Evolutionary conservation across 2,113 vertebrate species (phyloP).

Genomic region (Seriola aureovittata): DNA sequence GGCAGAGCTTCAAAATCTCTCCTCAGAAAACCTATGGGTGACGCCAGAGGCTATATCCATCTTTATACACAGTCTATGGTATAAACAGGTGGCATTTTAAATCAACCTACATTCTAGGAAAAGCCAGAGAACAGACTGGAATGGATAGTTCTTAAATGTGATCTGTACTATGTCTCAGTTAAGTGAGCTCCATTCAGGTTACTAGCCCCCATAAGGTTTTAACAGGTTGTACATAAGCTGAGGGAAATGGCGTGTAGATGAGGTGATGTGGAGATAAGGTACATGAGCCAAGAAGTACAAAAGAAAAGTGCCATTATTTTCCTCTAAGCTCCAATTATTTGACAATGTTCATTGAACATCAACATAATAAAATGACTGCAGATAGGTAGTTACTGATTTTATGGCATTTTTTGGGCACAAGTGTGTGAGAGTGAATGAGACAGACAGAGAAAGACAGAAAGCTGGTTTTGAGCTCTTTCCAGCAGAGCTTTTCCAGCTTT

Average conservation of each 20-base stretch:
- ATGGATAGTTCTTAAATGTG: slow-evolving; percentile 1
- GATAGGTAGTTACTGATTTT: slow-evolving; percentile 32
- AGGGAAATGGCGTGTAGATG: slow-evolving; percentile 47
- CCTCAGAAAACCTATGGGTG: no score
- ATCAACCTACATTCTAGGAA: not conserved
- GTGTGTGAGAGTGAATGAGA: not conserved
- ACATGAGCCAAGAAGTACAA: slow-evolving; percentile 24
- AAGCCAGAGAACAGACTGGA: not conserved
- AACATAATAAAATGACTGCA: slow-evolving; percentile 35
- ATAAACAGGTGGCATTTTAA: slow-evolving; percentile 6
- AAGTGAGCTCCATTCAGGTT: slow-evolving; percentile 47
- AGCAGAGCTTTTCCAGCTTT: not conserved
- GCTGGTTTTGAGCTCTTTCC: not conserved
- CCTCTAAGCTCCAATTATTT: slow-evolving; percentile 41
- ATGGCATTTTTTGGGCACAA: slow-evolving; percentile 14
- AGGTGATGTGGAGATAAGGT: slow-evolving; percentile 5
- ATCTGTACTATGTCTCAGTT: slow-evolving; percentile 21
- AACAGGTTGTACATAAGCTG: slow-evolving; percentile 27
- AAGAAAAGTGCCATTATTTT: slow-evolving; percentile 19
- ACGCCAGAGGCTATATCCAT: no score
- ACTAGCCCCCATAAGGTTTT: slow-evolving; percentile 47
- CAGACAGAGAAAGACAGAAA: not conserved
- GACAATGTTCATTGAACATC: slow-evolving; percentile 45
- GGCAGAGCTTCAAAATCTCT: no score
- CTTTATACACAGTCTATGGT: no score